Evolutionary conservation across 2,888 invertebrate species (phyloP), one percentile per base, ranked within the genome.

Genomic region (Melinaea menophilus): DNA sequence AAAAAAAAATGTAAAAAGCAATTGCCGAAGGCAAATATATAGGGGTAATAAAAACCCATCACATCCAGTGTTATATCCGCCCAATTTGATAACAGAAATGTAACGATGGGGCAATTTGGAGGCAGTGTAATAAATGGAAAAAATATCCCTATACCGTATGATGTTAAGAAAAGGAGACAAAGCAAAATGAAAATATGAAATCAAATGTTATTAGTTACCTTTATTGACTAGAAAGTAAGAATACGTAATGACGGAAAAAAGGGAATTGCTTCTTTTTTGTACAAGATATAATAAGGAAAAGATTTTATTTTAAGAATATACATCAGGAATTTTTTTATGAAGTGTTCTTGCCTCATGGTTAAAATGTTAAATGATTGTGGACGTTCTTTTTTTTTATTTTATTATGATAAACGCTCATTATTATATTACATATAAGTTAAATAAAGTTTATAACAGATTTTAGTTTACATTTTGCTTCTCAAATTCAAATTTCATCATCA

Each of bases 31-130:
- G 58, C 41, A 61, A 62, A 59, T 67, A 65, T 65, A 65, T 65
- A 59, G 55, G 55, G 60, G 61, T 61, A 61, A 67, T 66, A 63
- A 67, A 65, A 61, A 61, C 61, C 65, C 63, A 67, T 67, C 64
- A 64, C 47, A 67, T 59, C 63, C 65, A 63, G 61, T 47, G 67
- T 63, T 69, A 69, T 66, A 61, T 58, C 60, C 63, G 62, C 64
- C 63, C 63, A 64, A 69, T 66, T 69, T 69, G 66, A 63, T 66
- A 66, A 64, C 65, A 63, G 56, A 65, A 67, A 69, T 61, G 65
- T 63, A 65, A 65, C 58, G 65, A 67, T 58, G 60, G 67, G 60
- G 70, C 72, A 64, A 66, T 69, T 67, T 64, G 58, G 51, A 61
- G 55, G 59, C 60, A 57, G 56, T 61, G 62, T 65, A 65, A 65